phyloP scores from a whole-genome alignment of 1,140 invertebrate genomes.

The Paraescarpia echinospica region DNA sequence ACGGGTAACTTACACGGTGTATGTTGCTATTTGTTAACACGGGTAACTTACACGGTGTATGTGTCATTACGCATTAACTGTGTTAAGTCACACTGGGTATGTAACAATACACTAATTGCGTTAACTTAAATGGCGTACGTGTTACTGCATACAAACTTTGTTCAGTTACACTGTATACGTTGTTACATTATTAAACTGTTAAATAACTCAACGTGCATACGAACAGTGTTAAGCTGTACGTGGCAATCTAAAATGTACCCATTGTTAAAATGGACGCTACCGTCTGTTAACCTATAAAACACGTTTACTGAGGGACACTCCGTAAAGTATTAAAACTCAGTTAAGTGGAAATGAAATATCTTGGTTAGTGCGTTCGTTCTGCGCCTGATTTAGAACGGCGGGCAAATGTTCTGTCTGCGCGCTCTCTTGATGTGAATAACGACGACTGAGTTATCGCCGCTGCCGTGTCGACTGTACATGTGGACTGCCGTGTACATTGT shows the following conservation, averaged over 20 bases:
- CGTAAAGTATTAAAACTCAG: background rate
- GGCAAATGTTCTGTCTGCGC: no score
- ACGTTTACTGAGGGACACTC: background rate
- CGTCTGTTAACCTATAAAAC: background rate
- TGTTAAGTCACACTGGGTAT: background rate
- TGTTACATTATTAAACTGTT: background rate
- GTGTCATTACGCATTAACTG: background rate
- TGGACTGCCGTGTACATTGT: background rate
- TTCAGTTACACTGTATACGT: no score
- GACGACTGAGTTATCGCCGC: background rate
- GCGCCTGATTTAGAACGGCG: no score
- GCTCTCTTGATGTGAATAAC: no score
- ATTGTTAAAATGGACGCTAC: background rate
- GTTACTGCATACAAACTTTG: background rate
- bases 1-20: background rate
- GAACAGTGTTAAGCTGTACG: background rate
- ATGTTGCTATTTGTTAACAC: background rate
- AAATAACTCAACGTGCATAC: background rate
- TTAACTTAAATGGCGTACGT: background rate
- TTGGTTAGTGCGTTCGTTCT: no score
- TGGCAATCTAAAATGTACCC: background rate
- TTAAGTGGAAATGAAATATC: background rate
- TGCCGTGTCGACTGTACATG: background rate
- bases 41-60: background rate
- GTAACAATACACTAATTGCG: background rate